Conservation (phyloP, 2,888 invertebrate species). For the Rhagonycha fulva region DNA sequence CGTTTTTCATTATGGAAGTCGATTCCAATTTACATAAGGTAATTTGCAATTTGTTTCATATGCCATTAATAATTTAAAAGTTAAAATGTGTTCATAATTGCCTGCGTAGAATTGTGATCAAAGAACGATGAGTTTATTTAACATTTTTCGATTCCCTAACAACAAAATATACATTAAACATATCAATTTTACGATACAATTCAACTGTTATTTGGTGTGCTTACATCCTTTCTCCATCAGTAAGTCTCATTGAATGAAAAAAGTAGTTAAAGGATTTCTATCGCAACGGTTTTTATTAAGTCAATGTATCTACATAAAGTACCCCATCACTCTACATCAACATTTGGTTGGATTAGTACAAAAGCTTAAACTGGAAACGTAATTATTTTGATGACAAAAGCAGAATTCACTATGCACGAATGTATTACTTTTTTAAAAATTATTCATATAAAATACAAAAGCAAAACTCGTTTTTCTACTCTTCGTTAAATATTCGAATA, state of each 20-base stretch:
- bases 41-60: background rate
- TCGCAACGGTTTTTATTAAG: slow-evolving; percentile 11
- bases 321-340: slow-evolving; percentile 2
- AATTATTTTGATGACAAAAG: slow-evolving; percentile 26
- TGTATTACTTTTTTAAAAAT: background rate
- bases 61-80: background rate
- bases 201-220: background rate
- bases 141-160: background rate
- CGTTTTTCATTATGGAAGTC: background rate
- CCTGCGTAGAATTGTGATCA: background rate
- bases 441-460: background rate
- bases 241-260: background rate
- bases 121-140: background rate
- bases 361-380: slow-evolving; percentile 24
- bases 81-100: background rate
- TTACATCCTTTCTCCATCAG: background rate
- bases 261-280: slow-evolving; percentile 11
- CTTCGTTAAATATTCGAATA: background rate
- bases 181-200: background rate
- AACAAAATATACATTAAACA: background rate
- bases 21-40: background rate
- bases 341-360: slow-evolving; percentile 17
- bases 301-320: slow-evolving; percentile 20
- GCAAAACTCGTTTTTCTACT: background rate
- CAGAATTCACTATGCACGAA: slow-evolving; percentile 12